Evolutionary conservation across 2,888 invertebrate genomes (phyloP).

Genomic region (Cistogaster globosa): DNA sequence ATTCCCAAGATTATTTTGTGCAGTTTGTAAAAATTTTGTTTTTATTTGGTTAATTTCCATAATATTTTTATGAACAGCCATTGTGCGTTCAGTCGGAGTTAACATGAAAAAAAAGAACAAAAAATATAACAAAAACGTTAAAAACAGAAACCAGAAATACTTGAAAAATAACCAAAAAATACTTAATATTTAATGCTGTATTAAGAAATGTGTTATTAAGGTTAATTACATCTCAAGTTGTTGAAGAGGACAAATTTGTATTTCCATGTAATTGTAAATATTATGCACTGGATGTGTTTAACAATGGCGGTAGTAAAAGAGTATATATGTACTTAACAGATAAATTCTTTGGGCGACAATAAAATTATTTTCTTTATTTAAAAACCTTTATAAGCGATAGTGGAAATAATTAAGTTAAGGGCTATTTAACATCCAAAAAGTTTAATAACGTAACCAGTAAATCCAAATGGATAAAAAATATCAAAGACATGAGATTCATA

Average conservation of each 20-base stretch:
- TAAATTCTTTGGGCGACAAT: no score
- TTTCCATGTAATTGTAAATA: not conserved
- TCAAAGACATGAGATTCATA: no score
- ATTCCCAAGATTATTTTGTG: conserved; percentile 42
- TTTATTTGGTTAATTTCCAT: conserved; percentile 5
- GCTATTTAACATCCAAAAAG: no score
- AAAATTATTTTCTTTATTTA: no score
- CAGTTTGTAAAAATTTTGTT: no score
- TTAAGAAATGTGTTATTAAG: conserved; percentile 34
- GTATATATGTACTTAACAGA: no score
- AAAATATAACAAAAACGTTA: not conserved
- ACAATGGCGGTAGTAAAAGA: no score
- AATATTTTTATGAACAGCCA: conserved; percentile 5
- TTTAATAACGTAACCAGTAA: no score
- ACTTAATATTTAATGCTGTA: conserved; percentile 10
- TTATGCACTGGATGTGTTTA: not conserved
- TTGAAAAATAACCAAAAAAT: not conserved
- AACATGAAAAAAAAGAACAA: conserved; percentile 38
- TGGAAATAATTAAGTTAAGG: no score
- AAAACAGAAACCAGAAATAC: conserved; percentile 34
- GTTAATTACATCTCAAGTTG: conserved; percentile 37
- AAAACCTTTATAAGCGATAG: no score
- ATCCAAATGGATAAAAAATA: no score
- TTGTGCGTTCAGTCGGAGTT: conserved; percentile 14
- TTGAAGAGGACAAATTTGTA: not conserved